Evolutionary conservation across 2,797 vertebrate genomes (phyloP).

Genomic region (Tamandua tetradactyla): DNA sequence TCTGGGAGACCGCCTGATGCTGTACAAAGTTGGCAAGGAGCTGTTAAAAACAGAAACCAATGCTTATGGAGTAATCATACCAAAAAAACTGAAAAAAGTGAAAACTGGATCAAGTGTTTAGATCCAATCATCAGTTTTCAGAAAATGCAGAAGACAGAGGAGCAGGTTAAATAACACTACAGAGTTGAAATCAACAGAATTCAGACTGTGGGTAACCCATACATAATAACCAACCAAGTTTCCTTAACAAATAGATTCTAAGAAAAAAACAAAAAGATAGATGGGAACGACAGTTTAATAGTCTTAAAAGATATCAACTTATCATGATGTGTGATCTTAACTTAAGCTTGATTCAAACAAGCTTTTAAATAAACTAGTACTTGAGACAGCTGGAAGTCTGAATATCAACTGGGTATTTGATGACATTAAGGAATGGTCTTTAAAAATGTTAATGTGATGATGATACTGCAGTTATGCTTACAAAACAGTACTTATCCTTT

Average conservation of each 20-base stretch:
- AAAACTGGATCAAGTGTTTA: neutral
- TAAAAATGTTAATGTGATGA: neutral
- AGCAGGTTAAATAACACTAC: neutral
- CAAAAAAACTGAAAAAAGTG: neutral
- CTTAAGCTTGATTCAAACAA: neutral
- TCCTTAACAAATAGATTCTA: constrained; percentile 1
- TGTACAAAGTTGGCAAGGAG: neutral
- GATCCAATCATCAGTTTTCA: neutral
- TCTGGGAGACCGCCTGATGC: neutral
- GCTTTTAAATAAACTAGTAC: neutral
- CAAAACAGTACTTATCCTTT: neutral
- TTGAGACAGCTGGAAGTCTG: neutral
- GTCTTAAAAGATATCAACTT: neutral
- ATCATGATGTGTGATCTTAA: neutral
- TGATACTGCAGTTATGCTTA: neutral
- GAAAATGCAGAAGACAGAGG: neutral
- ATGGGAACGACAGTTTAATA: neutral
- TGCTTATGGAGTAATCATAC: neutral
- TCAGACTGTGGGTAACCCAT: neutral
- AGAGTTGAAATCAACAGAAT: neutral
- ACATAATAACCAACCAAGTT: neutral
- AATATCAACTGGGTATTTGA: neutral
- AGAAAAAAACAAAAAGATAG: constrained; percentile 18
- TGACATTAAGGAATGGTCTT: neutral
- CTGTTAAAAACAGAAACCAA: neutral